Evolutionary conservation across 2,888 invertebrate species (phyloP).

Genomic region (Empis livida): DNA sequence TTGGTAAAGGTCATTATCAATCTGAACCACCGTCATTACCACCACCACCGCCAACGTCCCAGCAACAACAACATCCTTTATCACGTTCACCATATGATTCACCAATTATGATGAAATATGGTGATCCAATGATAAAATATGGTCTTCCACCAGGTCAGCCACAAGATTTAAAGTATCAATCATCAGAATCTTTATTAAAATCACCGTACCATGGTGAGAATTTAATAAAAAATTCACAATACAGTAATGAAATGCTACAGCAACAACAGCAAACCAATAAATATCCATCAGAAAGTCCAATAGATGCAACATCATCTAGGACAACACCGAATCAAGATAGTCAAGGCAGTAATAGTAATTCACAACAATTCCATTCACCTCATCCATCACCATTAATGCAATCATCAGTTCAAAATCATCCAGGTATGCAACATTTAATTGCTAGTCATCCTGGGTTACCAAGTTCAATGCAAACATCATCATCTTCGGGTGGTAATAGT

Average conservation of each 20-base stretch:
- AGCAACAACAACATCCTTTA: constrained; percentile 23
- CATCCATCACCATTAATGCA: constrained; percentile 34
- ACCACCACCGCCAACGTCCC: neutral
- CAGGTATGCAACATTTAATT: constrained; percentile 34
- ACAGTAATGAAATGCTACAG: constrained; percentile 8
- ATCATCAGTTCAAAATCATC: constrained; percentile 23
- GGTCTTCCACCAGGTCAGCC: constrained; percentile 22
- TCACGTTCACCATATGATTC: constrained; percentile 33
- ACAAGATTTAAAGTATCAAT: constrained; percentile 32
- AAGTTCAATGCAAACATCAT: constrained; percentile 13
- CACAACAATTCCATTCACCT: constrained; percentile 32
- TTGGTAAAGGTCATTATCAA: constrained; percentile 24
- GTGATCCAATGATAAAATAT: constrained; percentile 32
- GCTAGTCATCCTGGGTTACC: constrained; percentile 26
- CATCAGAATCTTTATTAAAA: constrained; percentile 18
- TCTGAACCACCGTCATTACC: constrained; percentile 27
- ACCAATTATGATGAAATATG: constrained; percentile 34
- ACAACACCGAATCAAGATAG: constrained; percentile 37
- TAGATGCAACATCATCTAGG: constrained; percentile 30
- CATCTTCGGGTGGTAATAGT: constrained; percentile 6
- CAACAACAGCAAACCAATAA: constrained; percentile 17
- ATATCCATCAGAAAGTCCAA: constrained; percentile 32
- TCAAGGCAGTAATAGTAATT: constrained; percentile 34
- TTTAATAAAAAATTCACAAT: constrained; percentile 32
- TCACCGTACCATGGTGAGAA: constrained; percentile 32